These are phyloP conservation scores for Mormyrops attenuatus DNA, from an alignment of 2,797 vertebrate genomes.

Conservation along the genomic window DNA sequence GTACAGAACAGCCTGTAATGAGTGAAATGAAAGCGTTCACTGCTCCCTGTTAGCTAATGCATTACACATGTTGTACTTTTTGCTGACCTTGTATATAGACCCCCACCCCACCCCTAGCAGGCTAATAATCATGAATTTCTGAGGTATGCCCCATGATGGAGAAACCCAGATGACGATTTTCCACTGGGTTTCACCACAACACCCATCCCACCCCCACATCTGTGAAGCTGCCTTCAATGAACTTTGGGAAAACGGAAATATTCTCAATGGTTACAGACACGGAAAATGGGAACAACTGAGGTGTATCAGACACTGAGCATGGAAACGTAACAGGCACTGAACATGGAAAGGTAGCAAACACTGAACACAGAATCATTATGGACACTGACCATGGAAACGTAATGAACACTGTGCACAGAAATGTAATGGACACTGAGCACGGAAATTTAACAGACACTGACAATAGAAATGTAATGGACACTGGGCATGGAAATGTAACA, in stretches of 20 bases:
- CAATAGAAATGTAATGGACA: too few species aligned
- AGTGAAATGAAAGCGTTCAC: background rate
- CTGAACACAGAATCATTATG: background rate
- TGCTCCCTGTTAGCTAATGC: constrained; percentile 13
- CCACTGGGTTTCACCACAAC: background rate
- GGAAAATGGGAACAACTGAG: background rate
- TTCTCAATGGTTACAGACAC: background rate
- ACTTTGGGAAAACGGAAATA: background rate
- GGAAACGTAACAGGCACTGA: background rate
- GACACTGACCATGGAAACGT: background rate
- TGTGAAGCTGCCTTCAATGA: background rate
- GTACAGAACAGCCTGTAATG: background rate
- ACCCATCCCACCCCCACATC: background rate
- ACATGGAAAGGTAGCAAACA: background rate
- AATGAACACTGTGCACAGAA: background rate
- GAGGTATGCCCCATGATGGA: background rate
- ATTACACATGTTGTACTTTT: background rate
- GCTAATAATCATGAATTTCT: background rate
- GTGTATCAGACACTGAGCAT: background rate
- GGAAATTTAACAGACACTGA: background rate
- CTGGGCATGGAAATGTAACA: too few species aligned
- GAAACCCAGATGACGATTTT: constrained; percentile 13
- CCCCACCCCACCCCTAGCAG: background rate
- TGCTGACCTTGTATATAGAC: background rate
- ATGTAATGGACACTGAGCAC: background rate